Evolutionary conservation across 2,888 invertebrate species (phyloP), one percentile per base, ranked within the genome.

Genomic region (Athripsodes cinereus): DNA sequence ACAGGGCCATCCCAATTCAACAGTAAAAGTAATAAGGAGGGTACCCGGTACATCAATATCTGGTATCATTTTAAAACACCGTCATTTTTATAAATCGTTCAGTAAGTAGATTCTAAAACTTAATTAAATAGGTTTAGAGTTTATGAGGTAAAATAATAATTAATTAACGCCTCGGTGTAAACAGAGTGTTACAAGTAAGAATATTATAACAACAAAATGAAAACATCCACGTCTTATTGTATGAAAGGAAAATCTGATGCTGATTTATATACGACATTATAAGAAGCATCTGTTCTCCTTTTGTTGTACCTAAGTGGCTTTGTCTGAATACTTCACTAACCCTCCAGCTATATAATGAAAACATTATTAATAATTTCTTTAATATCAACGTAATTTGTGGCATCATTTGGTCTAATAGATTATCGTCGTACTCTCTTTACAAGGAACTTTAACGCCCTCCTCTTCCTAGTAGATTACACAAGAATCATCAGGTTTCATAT

Each of bases 191-290:
- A 26, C 26, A 26, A 26, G 26, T 26, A 26, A 26, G 3, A 26
- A 26, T 40, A 13, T 16, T 8, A 40, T 5, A 8, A n/a, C n/a
- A 40, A 40, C 13, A 40, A 40, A 40, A 40, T 16, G 22, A 20
- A 35, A 21, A 21, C 35, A 48, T 55, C 47, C 31, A 34, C 47
- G 35, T 49, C 22, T 47, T 20, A 44, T 55, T 55, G 55, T 49
- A 22, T 49, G 40, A 47, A n/a, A n/a, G n/a, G 52, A 34, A 55
- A 59, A 55, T 59, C 52, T 59, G 55, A 52, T 52, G 55, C 55
- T 52, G 59, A 59, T 59, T 59, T 55, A 55, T 59, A 59, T 40
- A 55, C 55, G 51, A 51, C 55, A 59, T 50, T 53, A 58, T 40
- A 13, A 8, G 35, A 53, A 49, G 49, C 55, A 55, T 46, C 55